Percentiles rank a stretch among this genome's conserved stretches.
phyloP scores from a whole-genome alignment of 2,797 vertebrate genomes.

The Gymnothorax javanicus region DNA sequence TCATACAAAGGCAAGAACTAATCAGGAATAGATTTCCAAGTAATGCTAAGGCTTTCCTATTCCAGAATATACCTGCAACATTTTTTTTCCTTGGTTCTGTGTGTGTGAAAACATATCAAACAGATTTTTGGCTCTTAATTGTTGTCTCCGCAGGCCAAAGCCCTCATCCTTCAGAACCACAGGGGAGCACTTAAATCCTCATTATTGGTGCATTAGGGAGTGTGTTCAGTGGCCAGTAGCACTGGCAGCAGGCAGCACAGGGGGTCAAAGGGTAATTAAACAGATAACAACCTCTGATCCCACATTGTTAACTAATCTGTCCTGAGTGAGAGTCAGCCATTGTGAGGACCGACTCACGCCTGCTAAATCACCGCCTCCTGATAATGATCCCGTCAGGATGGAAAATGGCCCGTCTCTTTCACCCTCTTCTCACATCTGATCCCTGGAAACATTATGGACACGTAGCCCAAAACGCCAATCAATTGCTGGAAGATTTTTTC shows the following conservation, averaged over 20 bases:
- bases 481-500: constrained; percentile 62
- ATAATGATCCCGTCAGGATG: constrained; percentile 42
- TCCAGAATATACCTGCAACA: not conserved
- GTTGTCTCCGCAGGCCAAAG: not conserved
- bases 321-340: constrained; percentile 64
- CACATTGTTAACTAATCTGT: constrained; percentile 82
- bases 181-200: constrained; percentile 59
- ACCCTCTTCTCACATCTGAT: constrained; percentile 45
- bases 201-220: constrained; percentile 64
- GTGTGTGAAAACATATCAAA: not conserved
- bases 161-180: not conserved
- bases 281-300: constrained; percentile 71
- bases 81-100: not conserved
- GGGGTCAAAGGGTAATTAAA: constrained; percentile 84
- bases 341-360: constrained; percentile 55
- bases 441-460: constrained; percentile 73
- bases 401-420: constrained; percentile 72
- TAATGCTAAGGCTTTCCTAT: not conserved
- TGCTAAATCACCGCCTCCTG: constrained; percentile 70
- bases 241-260: constrained; percentile 70
- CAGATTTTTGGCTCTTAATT: not conserved
- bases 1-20: not conserved
- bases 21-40: not conserved
- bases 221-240: constrained; percentile 39
- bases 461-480: constrained; percentile 56